Percentiles rank a stretch among this genome's conserved stretches.
Evolutionary conservation across 2,888 invertebrate species (phyloP).

Genomic region (Patella ulyssiponensis): DNA sequence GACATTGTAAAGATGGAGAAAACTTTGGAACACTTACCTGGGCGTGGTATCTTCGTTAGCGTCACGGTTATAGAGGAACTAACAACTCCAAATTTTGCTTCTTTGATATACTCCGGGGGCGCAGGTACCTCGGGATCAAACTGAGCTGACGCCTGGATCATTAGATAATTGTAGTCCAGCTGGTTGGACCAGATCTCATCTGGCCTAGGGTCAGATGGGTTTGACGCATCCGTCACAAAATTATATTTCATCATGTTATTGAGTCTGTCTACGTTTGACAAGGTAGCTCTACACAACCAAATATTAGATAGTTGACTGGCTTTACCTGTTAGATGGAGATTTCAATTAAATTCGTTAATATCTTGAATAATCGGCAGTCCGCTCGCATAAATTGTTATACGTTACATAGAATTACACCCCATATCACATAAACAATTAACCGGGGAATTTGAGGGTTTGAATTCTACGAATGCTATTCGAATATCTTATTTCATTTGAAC

Average conservation of each 20-base stretch:
- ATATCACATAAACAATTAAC: too few species aligned
- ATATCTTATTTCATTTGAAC: too few species aligned
- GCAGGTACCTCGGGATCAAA: neutral
- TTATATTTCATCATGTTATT: neutral
- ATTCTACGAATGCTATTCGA: too few species aligned
- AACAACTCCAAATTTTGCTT: constrained; percentile 8
- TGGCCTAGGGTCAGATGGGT: neutral
- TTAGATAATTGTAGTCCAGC: neutral
- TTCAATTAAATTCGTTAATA: neutral
- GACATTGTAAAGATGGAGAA: neutral
- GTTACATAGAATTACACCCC: too few species aligned
- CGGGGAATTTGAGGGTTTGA: too few species aligned
- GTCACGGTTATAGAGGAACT: neutral
- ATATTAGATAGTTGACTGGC: neutral
- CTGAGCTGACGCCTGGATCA: neutral
- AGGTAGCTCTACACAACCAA: neutral
- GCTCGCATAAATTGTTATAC: neutral
- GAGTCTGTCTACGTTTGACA: neutral
- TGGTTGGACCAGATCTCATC: neutral
- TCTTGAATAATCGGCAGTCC: neutral
- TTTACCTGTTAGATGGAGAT: neutral
- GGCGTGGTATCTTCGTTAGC: constrained; percentile 1
- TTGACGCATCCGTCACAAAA: neutral
- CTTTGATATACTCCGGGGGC: neutral
- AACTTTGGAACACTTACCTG: neutral